A percentile compares a stretch with the other conserved stretches of the same genome.
phyloP scores from a whole-genome alignment of 2,888 invertebrate genomes.

The Philonicus albiceps region DNA sequence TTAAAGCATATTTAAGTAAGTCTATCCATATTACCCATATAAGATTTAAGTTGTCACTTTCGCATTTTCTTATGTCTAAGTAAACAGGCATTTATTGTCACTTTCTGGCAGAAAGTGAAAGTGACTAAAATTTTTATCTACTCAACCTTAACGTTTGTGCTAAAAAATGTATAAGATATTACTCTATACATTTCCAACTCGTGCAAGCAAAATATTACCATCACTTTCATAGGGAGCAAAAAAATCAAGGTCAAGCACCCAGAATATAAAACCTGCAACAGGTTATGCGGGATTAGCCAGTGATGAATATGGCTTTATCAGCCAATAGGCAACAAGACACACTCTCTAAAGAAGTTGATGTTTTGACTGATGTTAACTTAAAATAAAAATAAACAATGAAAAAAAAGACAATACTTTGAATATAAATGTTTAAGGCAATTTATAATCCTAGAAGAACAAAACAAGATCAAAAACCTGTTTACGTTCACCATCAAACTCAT shows the following conservation, averaged over 20 bases:
- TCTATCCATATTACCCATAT: background rate
- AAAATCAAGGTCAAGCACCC: background rate
- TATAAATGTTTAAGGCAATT: background rate
- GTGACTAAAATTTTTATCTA: background rate
- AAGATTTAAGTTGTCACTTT: background rate
- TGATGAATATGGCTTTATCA: background rate
- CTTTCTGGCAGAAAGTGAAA: background rate
- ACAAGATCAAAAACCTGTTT: conserved; percentile 22
- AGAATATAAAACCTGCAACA: background rate
- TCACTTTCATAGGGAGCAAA: background rate
- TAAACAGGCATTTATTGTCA: background rate
- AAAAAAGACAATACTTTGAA: background rate
- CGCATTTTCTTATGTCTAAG: background rate
- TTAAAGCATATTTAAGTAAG: too few species aligned
- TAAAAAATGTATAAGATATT: background rate
- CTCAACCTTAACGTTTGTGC: background rate
- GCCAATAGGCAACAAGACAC: background rate
- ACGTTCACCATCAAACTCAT: conserved; percentile 20
- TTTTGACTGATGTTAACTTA: background rate
- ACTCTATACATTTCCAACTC: background rate
- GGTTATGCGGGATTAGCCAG: background rate
- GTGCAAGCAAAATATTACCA: background rate
- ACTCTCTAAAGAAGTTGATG: background rate
- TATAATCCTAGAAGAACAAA: background rate
- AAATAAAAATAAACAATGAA: background rate